Percentiles rank a stretch among this genome's conserved stretches.
Evolutionary conservation across 1,140 invertebrate species (phyloP).

Genomic region (Onthophagus taurus): DNA sequence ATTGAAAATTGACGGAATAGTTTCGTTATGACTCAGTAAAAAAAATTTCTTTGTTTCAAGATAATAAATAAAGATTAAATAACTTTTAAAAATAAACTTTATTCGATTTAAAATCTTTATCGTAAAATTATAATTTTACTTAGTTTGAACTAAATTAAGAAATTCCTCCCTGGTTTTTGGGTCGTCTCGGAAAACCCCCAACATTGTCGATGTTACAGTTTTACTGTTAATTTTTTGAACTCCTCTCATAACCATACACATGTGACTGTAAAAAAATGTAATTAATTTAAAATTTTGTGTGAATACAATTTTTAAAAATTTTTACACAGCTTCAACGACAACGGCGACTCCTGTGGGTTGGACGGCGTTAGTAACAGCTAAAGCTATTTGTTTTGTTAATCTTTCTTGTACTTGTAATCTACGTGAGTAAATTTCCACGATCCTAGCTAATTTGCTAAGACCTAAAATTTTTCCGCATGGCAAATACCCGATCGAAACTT

Average conservation of each 20-base stretch:
- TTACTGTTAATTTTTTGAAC: conserved; percentile 99
- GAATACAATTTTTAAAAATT: no score
- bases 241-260: conserved; percentile 99
- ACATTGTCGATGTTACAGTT: conserved; percentile 97
- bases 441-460: conserved; percentile 50
- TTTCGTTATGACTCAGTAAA: no score
- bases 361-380: conserved; percentile 93
- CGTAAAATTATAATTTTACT: conserved; percentile 42
- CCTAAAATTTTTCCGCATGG: conserved; percentile 94
- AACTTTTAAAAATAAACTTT: no score
- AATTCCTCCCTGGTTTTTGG: conserved; percentile 98
- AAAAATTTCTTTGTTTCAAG: no score
- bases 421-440: conserved; percentile 94
- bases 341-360: conserved; percentile 94
- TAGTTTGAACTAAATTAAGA: conserved; percentile 75
- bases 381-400: conserved; percentile 95
- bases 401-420: conserved; percentile 96
- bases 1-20: no score
- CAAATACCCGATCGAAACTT: conserved; percentile 97
- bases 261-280: conserved; percentile 73
- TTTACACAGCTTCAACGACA: conserved; percentile 98
- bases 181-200: conserved; percentile 98
- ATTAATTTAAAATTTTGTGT: no score
- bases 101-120: no score
- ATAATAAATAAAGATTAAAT: no score